A percentile compares a stretch with the other conserved stretches of the same genome.
Conservation (phyloP, 1,140 invertebrate species). For the Halyomorpha halys region DNA sequence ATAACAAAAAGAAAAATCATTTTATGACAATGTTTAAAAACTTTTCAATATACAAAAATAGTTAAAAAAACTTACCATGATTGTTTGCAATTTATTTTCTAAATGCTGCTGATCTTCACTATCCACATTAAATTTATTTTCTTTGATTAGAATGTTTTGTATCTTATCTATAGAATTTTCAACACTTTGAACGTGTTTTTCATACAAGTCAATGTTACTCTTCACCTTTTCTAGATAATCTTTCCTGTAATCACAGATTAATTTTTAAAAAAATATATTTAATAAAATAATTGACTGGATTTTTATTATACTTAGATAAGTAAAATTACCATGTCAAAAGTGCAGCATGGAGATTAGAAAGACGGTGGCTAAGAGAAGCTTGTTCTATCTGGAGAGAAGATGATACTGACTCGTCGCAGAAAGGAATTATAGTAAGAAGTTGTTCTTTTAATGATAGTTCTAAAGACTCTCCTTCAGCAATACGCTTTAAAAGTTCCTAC, state of each 20-base stretch:
- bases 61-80: background rate
- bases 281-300: background rate
- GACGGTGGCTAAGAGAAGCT: slow-evolving; percentile 57
- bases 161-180: background rate
- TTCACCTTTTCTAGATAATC: slow-evolving; percentile 19
- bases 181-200: slow-evolving; percentile 1
- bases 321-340: slow-evolving; percentile 58
- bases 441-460: slow-evolving; percentile 7
- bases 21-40: background rate
- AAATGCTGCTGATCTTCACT: background rate
- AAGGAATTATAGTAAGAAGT: slow-evolving; percentile 29
- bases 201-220: slow-evolving; percentile 15
- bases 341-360: slow-evolving; percentile 64
- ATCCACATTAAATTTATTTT: background rate
- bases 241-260: slow-evolving; percentile 16
- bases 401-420: slow-evolving; percentile 57
- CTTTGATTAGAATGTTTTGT: background rate
- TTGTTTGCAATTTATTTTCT: slow-evolving; percentile 5
- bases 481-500: slow-evolving; percentile 10
- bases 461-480: slow-evolving; percentile 1
- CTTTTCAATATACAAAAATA: background rate
- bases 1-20: background rate
- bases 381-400: slow-evolving; percentile 70
- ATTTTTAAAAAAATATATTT: too few relatives aligned
- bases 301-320: background rate